Conservation (phyloP, 2,888 invertebrate species). For the Beris morrisii region DNA sequence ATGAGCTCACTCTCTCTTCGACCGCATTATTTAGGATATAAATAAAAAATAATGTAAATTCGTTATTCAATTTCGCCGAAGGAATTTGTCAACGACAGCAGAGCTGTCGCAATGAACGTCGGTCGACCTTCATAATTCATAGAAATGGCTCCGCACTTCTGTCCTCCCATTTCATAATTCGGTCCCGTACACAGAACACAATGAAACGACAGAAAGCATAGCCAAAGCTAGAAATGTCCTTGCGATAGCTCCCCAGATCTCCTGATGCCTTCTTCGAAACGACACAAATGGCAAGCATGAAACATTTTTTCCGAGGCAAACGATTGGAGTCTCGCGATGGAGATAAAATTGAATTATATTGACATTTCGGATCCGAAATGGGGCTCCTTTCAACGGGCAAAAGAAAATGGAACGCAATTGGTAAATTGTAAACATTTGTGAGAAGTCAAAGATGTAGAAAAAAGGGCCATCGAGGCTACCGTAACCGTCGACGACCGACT, state of each 20-base stretch:
- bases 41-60: slow-evolving; percentile 16
- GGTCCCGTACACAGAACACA: background rate
- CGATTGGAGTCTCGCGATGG: slow-evolving; percentile 14
- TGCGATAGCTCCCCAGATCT: background rate
- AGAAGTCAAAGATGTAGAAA: slow-evolving; percentile 5
- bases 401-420: background rate
- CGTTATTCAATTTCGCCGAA: slow-evolving; percentile 15
- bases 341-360: slow-evolving; percentile 22
- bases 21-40: slow-evolving; percentile 8
- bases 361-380: slow-evolving; percentile 14
- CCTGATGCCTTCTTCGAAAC: background rate
- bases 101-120: slow-evolving; percentile 1
- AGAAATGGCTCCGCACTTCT: slow-evolving; percentile 14
- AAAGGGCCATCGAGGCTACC: background rate
- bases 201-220: background rate
- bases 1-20: background rate
- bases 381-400: background rate
- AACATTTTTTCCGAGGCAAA: background rate
- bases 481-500: background rate
- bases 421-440: slow-evolving; percentile 15
- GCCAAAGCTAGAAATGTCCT: background rate
- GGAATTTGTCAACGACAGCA: slow-evolving; percentile 6
- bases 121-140: slow-evolving; percentile 7
- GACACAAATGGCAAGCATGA: background rate
- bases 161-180: slow-evolving; percentile 7